Evolutionary conservation across 2,113 vertebrate genomes (phyloP), one percentile per base, ranked within the genome.

Genomic region (Manacus vitellinus): DNA sequence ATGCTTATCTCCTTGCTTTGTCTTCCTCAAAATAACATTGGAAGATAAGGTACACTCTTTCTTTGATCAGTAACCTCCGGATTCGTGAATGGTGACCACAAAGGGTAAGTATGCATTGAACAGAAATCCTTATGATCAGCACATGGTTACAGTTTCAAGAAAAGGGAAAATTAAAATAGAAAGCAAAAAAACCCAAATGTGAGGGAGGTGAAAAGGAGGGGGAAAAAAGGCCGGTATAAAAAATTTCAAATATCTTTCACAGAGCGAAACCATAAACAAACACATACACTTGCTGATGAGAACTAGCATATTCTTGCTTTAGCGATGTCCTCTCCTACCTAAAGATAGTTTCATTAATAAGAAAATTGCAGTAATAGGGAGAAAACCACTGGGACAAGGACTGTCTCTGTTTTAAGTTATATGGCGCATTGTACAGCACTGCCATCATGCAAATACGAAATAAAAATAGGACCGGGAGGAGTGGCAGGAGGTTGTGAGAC

Each of bases 1-100:
- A 14, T 5, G n/a, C 96, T 96, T 97, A 97, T 97, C 97, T 96
- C 74, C 67, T 95, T 75, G 66, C 92, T 97, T 97, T 97, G 96
- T 97, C 93, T 97, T 94, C 93, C 90, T 94, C 92, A 90, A 96
- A 97, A 94, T 82, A 95, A 92, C 92, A 65, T 27, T 51, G 80
- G 74, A 90, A 85, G 96, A 97, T 96, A 97, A 97, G 84, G 86
- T 39, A 92, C 14, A 11, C 65, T 91, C 79, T 59, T 90, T 72
- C 96, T 97, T 96, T 97, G 95, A 96, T 96, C 92, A 73, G 87
- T 96, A 94, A 95, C 76, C 95, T 89, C 74, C 23, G 14, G 49
- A 1, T 68, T 82, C 28, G 23, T 93, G 85, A 84, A 90, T 22
- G 7, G 35, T 72, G 71, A 83, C 84, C 94, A 71, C 80, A 71